Percentiles rank a stretch among this genome's conserved stretches.
Evolutionary conservation across 2,113 vertebrate genomes (phyloP).

Genomic region (Entomyzon cyanotis): DNA sequence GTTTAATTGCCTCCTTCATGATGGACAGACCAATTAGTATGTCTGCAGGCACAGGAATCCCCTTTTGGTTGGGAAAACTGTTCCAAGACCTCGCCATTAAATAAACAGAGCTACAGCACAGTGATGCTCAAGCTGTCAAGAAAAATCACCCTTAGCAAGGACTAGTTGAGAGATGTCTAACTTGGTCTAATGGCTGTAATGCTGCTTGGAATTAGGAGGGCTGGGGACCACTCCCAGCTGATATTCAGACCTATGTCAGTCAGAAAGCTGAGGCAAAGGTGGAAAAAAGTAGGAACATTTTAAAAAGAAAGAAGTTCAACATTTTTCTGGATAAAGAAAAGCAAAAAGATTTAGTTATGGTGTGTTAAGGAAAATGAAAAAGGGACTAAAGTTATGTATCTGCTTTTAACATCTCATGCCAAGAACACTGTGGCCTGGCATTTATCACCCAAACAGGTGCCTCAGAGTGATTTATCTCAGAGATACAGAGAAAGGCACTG

Average conservation of each 20-base stretch:
- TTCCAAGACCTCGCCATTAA: background rate
- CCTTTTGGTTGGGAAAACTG: background rate
- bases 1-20: background rate
- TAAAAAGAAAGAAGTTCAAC: background rate
- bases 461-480: background rate
- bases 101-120: background rate
- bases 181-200: background rate
- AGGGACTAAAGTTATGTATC: background rate
- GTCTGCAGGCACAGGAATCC: background rate
- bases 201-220: background rate
- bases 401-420: background rate
- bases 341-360: background rate
- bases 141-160: background rate
- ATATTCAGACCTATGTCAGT: background rate
- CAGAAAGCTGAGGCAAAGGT: background rate
- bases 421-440: background rate
- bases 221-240: background rate
- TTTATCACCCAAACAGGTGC: background rate
- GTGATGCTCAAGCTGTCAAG: background rate
- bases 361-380: background rate
- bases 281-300: background rate
- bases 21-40: background rate
- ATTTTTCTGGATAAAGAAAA: background rate
- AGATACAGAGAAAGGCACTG: background rate
- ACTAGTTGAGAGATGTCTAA: background rate